phyloP scores from a whole-genome alignment of 1,140 invertebrate species.

The Pomacea maculata region DNA sequence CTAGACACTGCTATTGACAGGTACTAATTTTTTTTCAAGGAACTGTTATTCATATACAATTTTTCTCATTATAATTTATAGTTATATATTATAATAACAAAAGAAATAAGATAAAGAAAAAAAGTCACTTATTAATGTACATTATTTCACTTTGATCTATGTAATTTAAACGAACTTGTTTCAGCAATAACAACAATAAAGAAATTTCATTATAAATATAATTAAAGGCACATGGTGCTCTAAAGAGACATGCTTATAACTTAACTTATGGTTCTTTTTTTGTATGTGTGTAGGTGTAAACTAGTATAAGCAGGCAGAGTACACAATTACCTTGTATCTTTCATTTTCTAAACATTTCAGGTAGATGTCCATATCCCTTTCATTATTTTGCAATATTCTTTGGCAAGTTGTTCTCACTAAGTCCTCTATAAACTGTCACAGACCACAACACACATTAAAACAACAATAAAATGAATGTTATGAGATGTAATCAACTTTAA shows the following conservation, averaged over 20 bases:
- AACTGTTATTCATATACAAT: no score
- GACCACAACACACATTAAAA: neutral
- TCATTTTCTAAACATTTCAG: slow-evolving; percentile 1
- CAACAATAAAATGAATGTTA: neutral
- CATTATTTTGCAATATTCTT: neutral
- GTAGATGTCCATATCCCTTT: slow-evolving; percentile 15
- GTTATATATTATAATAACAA: no score
- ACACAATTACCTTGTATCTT: slow-evolving; percentile 12
- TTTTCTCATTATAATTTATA: no score
- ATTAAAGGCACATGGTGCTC: neutral
- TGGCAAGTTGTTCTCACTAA: slow-evolving; percentile 15
- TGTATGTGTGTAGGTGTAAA: neutral
- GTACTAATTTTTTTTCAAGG: no score
- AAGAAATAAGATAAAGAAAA: no score
- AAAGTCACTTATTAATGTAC: no score
- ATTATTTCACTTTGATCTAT: neutral
- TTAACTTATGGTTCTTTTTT: neutral
- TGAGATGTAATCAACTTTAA: neutral
- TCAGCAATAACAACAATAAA: neutral
- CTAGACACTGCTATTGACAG: no score
- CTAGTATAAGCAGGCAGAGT: neutral
- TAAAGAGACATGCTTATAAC: neutral
- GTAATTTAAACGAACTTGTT: neutral
- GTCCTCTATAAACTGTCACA: slow-evolving; percentile 27
- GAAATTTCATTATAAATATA: neutral